Base-by-base conservation (phyloP, 2,888 invertebrate species). In the Galeopsomyia nigrocyanea region DNA sequence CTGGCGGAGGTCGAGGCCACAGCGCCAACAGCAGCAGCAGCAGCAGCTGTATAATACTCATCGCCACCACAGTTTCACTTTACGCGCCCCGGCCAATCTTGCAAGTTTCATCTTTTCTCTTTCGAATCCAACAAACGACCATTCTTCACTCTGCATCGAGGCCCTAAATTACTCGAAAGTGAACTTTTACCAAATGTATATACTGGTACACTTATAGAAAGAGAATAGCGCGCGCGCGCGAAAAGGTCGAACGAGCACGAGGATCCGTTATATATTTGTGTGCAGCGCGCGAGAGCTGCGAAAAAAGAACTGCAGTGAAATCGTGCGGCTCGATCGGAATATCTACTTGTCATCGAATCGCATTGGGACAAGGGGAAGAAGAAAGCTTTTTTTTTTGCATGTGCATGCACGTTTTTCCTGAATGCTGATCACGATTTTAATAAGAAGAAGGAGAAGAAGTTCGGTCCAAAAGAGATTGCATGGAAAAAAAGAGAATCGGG, bases 351-450 rank as follows among this genome's bases (percentile, higher is more conserved):
- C 68, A 55, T 61, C 61, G 68, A 61, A 47, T 55, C 55, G 61
- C 61, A 21, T 22, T 21, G 10, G 9, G 7, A 60, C 19, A 19
- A 51, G 26, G 16, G 21, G 49, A 50, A 5, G 47, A 3, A 9
- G 26, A n/a, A 1, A 16, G n/a, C n/a, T n/a, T n/a, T n/a, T n/a
- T n/a, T 19, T 60, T 50, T n/a, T n/a, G 56, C 16, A 19, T 17
- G 19, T 46, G 31, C 31, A 31, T 22, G 49, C 39, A 22, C 58
- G 58, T 3, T 47, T 50, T 53, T 21, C 67, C 62, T 57, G 47
- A 19, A 63, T 72, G 47, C 63, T 51, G 58, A 72, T 72, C 68
- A 72, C 68, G 72, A 68, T 64, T 46, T 22, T 19, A 21, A 6
- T 39, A 17, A 53, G 22, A n/a, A n/a, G n/a, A n/a, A n/a, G n/a